Evolutionary conservation across 2,797 vertebrate species (phyloP).

Genomic region (Characodon lateralis): DNA sequence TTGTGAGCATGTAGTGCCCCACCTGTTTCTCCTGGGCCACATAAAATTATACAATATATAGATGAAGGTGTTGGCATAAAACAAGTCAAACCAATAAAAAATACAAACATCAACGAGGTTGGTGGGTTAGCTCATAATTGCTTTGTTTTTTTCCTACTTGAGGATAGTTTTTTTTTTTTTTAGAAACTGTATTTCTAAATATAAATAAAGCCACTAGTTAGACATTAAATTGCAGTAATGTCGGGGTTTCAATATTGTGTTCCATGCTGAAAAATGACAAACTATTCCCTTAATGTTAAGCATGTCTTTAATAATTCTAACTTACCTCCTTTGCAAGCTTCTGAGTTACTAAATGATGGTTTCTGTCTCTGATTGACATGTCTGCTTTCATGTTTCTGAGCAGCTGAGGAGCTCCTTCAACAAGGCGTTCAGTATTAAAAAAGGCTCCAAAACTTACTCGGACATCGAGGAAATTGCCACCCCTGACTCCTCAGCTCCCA

Average conservation of each 20-base stretch:
- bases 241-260: not conserved
- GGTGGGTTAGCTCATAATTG: not conserved
- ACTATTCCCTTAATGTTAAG: conserved; percentile 31
- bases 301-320: conserved; percentile 58
- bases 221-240: not conserved
- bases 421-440: conserved; percentile 98
- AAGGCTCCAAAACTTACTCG: conserved; percentile 94
- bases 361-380: not conserved
- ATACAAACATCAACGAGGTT: not conserved
- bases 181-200: not conserved
- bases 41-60: not conserved
- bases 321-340: not conserved
- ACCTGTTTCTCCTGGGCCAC: not conserved
- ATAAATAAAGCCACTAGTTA: not conserved
- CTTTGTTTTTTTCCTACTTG: not conserved
- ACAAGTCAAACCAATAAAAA: not conserved
- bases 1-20: not conserved
- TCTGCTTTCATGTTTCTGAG: conserved; percentile 26
- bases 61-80: not conserved
- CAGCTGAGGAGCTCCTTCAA: conserved; percentile 97
- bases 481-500: conserved; percentile 93
- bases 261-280: conserved; percentile 6
- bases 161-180: not conserved
- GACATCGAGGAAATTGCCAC: conserved; percentile 97
- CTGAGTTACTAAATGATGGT: not conserved